Conservation (phyloP, 2,797 vertebrate species). For the Peromyscus nudipes region DNA sequence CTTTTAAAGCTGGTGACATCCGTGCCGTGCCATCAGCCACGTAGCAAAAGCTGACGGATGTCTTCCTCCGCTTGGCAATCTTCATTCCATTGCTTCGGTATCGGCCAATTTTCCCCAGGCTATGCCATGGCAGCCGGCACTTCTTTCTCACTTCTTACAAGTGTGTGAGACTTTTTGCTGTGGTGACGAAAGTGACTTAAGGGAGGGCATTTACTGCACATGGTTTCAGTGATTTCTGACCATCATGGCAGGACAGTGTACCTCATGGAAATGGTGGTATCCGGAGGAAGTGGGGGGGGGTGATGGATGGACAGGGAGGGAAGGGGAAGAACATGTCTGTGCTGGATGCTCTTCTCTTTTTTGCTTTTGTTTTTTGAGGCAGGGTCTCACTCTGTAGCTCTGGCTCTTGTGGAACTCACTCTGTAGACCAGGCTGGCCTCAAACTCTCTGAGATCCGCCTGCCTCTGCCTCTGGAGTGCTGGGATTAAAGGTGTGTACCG, state of each 20-base stretch:
- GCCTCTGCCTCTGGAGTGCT: neutral
- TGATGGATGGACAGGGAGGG: too few relatives aligned
- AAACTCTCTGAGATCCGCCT: neutral
- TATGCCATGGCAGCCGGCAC: neutral
- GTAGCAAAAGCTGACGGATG: neutral
- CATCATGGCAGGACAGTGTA: neutral
- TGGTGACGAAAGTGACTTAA: neutral
- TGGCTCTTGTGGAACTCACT: neutral
- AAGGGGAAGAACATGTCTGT: neutral
- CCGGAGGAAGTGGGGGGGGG: neutral
- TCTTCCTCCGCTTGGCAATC: neutral
- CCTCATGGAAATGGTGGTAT: neutral
- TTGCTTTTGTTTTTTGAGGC: neutral
- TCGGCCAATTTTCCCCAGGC: neutral
- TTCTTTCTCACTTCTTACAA: constrained; percentile 1
- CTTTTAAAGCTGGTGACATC: neutral
- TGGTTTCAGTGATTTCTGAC: neutral
- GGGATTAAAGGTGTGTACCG: neutral
- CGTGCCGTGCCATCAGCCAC: neutral
- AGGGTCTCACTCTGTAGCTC: neutral
- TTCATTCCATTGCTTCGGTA: neutral
- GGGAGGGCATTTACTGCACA: neutral
- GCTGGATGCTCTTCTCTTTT: neutral
- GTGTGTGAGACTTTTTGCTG: neutral
- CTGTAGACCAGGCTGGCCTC: neutral